Conservation (phyloP, 2,888 invertebrate genomes). For the Cantharis rufa region DNA sequence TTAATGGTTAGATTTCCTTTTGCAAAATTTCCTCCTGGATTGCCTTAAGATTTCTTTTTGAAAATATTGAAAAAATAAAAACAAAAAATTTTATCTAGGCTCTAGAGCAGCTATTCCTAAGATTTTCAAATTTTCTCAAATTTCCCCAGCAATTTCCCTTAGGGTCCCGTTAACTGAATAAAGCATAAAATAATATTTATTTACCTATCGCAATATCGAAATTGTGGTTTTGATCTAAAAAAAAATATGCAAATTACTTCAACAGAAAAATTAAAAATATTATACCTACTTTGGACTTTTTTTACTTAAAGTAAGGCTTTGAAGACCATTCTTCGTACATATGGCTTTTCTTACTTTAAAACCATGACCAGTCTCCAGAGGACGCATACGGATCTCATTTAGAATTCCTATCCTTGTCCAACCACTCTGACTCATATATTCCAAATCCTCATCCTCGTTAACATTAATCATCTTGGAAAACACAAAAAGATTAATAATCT, state of each 20-base stretch:
- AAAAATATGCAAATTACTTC: neutral
- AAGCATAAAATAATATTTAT: neutral
- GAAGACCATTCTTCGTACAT: neutral
- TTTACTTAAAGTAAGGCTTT: neutral
- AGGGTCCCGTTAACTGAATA: no score
- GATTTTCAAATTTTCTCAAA: no score
- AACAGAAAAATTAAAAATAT: neutral
- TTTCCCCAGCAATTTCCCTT: no score
- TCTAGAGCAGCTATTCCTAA: no score
- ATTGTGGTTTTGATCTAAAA: neutral
- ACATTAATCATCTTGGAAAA: no score
- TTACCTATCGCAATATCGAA: neutral
- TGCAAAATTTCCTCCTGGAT: no score
- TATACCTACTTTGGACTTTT: neutral
- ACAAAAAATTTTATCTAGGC: no score
- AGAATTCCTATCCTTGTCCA: neutral
- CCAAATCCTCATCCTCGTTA: no score
- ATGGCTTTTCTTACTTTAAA: neutral
- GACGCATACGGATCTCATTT: neutral
- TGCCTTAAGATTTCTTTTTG: no score
- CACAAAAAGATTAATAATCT: neutral
- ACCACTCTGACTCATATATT: accelerated
- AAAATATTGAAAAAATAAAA: no score
- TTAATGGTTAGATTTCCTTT: no score
- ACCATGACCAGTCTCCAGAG: neutral